Evolutionary conservation across 2,797 vertebrate genomes (phyloP).

Genomic region (Sebastes matsubarae): DNA sequence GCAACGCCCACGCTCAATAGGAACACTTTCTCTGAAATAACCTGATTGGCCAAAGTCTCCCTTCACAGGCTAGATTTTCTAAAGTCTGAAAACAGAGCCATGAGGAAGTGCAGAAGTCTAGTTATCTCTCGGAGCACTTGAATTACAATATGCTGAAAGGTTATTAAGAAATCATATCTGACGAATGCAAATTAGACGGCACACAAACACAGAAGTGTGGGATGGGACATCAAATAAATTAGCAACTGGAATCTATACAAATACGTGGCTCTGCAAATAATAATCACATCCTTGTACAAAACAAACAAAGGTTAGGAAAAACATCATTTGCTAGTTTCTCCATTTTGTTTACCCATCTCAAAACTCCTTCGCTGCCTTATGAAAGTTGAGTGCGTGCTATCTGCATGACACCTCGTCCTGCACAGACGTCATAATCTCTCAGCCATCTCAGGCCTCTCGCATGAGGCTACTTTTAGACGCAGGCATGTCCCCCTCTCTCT

Average conservation of each 20-base stretch:
- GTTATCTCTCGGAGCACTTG: too few species aligned
- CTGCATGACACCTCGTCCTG: conserved; percentile 2
- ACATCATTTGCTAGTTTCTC: neutral
- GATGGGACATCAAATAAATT: neutral
- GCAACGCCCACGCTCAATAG: too few species aligned
- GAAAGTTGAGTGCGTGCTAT: conserved; percentile 12
- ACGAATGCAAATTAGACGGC: neutral
- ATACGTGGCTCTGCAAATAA: neutral
- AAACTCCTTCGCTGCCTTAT: neutral
- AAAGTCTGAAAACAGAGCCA: too few species aligned
- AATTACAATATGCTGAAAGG: too few species aligned
- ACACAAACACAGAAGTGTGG: neutral
- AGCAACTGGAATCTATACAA: neutral
- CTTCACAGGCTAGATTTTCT: too few species aligned
- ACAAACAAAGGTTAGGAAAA: neutral
- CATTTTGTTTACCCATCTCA: neutral
- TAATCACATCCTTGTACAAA: neutral
- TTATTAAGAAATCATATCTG: neutral
- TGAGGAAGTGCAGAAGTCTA: too few species aligned
- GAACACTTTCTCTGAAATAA: too few species aligned
- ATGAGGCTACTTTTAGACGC: conserved; percentile 51
- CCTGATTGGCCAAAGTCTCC: too few species aligned
- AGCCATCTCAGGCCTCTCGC: conserved; percentile 29
- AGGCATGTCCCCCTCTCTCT: conserved; percentile 31
- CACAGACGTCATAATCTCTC: conserved; percentile 34